These are phyloP conservation scores for Sparus aurata DNA, from an alignment of 2,797 vertebrate species.

Conservation along the genomic window DNA sequence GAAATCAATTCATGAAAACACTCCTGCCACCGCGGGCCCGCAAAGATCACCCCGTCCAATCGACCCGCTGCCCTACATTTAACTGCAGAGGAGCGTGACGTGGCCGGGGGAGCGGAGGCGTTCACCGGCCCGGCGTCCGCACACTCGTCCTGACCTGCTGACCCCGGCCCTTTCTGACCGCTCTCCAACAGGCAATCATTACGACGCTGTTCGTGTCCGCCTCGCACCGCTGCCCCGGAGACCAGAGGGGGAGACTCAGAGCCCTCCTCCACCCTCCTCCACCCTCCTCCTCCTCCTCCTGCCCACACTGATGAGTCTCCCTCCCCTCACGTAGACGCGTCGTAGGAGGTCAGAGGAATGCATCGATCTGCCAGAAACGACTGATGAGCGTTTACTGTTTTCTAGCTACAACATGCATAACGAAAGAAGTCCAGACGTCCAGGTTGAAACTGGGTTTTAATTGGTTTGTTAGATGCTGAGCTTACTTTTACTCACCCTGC, in stretches of 20 bases:
- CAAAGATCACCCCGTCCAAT: constrained; percentile 43
- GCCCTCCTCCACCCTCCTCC: background rate
- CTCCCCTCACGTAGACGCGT: constrained; percentile 15
- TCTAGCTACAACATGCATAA: background rate
- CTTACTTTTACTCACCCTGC: no score
- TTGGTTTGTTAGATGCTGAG: no score
- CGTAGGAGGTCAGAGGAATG: constrained; percentile 30
- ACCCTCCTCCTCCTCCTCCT: background rate
- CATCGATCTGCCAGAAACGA: constrained; percentile 23
- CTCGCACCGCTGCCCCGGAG: constrained; percentile 25
- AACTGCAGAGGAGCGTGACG: constrained; percentile 26
- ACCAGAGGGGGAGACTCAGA: constrained; percentile 18
- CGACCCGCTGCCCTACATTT: constrained; percentile 58
- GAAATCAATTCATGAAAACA: constrained; percentile 67
- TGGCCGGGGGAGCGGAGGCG: background rate
- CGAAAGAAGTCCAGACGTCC: background rate
- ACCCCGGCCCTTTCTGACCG: constrained; percentile 4
- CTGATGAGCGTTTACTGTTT: background rate
- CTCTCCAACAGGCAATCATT: constrained; percentile 26
- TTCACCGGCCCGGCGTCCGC: background rate
- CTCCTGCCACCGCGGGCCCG: constrained; percentile 27
- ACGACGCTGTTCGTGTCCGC: constrained; percentile 36
- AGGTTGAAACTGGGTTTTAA: background rate
- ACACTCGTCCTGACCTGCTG: constrained; percentile 35
- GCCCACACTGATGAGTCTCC: background rate